Percentiles rank a stretch among this genome's conserved stretches.
Conservation (phyloP, 2,888 invertebrate genomes). For the Dasypogon diadema region DNA sequence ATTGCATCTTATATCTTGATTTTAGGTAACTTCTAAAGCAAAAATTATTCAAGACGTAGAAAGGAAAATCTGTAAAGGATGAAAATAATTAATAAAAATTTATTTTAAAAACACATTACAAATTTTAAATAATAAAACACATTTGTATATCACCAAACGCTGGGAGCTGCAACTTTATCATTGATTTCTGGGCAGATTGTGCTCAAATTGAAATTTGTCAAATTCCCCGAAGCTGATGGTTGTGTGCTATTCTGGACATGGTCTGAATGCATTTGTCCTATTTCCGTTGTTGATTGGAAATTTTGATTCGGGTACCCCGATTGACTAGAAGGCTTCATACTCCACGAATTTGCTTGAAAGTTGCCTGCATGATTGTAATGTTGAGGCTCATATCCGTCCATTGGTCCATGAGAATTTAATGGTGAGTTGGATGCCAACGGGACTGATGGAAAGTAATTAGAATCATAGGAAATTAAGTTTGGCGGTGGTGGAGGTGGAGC, state of each 20-base stretch:
- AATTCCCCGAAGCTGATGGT: conserved; percentile 56
- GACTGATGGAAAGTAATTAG: conserved; percentile 38
- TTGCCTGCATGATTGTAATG: conserved; percentile 6
- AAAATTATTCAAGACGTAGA: too few relatives aligned
- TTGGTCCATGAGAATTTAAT: not conserved
- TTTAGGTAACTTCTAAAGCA: too few relatives aligned
- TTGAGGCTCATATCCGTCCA: not conserved
- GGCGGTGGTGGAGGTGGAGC: conserved; percentile 29
- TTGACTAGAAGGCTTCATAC: not conserved
- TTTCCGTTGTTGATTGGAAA: not conserved
- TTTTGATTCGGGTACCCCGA: not conserved
- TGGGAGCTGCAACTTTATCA: conserved; percentile 67
- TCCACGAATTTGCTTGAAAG: conserved; percentile 24
- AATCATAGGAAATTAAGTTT: conserved; percentile 41
- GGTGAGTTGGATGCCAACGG: conserved; percentile 28
- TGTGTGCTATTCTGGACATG: not conserved
- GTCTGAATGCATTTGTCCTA: conserved; percentile 17
- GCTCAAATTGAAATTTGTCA: conserved; percentile 85
- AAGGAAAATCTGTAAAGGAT: too few relatives aligned
- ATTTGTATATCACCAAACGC: conserved; percentile 55
- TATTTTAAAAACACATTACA: too few relatives aligned
- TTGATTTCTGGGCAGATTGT: conserved; percentile 89
- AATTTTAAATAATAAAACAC: too few relatives aligned
- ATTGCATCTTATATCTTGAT: too few relatives aligned
- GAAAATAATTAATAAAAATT: too few relatives aligned